Conservation (phyloP, 2,888 invertebrate species). For the Orthosia cruda region DNA sequence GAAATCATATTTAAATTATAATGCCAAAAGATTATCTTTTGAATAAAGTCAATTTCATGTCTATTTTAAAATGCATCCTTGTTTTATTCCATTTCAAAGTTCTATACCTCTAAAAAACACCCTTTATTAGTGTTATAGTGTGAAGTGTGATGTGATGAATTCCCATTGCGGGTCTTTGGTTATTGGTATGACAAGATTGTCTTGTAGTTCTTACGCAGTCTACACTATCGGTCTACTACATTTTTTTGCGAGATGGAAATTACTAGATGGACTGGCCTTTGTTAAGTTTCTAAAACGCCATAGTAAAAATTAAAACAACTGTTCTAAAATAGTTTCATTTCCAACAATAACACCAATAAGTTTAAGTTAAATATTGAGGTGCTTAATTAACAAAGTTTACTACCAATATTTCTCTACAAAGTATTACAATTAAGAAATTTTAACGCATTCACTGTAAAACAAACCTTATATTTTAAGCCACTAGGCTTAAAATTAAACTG, state of each 20-base stretch:
- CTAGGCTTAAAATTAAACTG: slow-evolving; percentile 31
- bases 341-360: slow-evolving; percentile 32
- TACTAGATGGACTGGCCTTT: background rate
- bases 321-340: slow-evolving; percentile 46
- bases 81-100: no score
- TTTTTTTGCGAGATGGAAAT: background rate
- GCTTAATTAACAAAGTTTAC: slow-evolving; percentile 63
- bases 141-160: no score
- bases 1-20: no score
- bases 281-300: background rate
- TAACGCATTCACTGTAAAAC: slow-evolving; percentile 7
- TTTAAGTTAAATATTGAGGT: slow-evolving; percentile 57
- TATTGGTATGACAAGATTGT: no score
- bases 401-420: slow-evolving; percentile 54
- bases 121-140: no score
- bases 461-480: background rate
- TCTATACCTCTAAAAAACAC: no score
- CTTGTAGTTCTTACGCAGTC: no score
- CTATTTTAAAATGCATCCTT: no score
- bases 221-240: no score
- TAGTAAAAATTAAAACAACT: slow-evolving; percentile 25
- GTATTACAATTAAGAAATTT: slow-evolving; percentile 53
- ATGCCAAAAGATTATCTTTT: no score
- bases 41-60: no score
- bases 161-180: no score